Percentiles rank a stretch among this genome's conserved stretches.
phyloP scores from a whole-genome alignment of 2,797 vertebrate genomes.

The Diplodus puntazzo region DNA sequence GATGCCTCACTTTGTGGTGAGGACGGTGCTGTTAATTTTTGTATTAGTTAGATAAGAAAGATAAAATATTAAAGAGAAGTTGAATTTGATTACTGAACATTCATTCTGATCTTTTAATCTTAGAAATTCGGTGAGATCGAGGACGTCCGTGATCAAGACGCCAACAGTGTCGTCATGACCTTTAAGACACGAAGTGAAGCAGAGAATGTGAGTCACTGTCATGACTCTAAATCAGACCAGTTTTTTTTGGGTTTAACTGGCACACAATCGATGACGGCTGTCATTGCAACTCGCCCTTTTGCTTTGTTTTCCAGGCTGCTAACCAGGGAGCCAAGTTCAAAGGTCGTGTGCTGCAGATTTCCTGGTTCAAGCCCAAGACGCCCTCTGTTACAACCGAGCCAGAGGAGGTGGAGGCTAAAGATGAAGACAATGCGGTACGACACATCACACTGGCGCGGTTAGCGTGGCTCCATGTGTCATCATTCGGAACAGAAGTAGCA shows the following conservation, averaged over 20 bases:
- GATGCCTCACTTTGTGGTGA: constrained; percentile 96
- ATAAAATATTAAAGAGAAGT: not conserved
- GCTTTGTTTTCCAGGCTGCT: constrained; percentile 85
- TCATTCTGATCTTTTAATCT: not conserved
- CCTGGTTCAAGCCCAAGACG: constrained; percentile 98
- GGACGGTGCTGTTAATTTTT: constrained; percentile 37
- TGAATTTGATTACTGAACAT: not conserved
- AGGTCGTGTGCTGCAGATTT: constrained; percentile 94
- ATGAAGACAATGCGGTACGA: constrained; percentile 88
- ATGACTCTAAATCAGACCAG: not conserved
- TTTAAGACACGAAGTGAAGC: constrained; percentile 92
- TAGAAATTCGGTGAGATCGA: constrained; percentile 94
- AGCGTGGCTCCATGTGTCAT: not conserved
- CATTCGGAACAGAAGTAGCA: not conserved
- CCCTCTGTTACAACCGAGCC: constrained; percentile 93
- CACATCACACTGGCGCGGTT: not conserved
- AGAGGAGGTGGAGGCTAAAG: constrained; percentile 95
- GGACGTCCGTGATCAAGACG: constrained; percentile 91
- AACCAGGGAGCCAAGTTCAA: constrained; percentile 98
- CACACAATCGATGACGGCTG: not conserved
- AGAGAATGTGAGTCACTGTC: constrained; percentile 88
- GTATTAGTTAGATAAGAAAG: not conserved
- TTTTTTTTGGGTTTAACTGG: no score
- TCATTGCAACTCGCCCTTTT: not conserved
- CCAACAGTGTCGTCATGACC: constrained; percentile 90